phyloP scores from a whole-genome alignment of 1,140 invertebrate species.

The Megathymus violae region DNA sequence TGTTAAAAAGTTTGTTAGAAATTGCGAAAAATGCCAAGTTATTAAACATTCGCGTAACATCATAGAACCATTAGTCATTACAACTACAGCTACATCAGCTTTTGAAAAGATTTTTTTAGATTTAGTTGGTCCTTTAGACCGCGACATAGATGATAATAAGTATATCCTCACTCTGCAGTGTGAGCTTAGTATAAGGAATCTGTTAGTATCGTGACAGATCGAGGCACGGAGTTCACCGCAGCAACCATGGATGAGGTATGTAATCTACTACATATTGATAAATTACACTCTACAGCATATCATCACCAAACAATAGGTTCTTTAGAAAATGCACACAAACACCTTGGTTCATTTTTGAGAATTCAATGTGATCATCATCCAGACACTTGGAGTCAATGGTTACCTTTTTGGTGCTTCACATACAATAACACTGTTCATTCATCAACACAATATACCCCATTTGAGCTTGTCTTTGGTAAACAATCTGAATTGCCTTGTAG shows the following conservation, averaged over 20 bases:
- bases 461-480: slow-evolving; percentile 7
- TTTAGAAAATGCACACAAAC: slow-evolving; percentile 4
- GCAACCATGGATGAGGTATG: background rate
- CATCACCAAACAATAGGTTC: slow-evolving; percentile 5
- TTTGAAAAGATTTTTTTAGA: too few relatives aligned
- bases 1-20: background rate
- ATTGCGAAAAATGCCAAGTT: too few relatives aligned
- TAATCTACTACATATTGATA: background rate
- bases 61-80: slow-evolving; percentile 1
- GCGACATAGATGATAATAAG: background rate
- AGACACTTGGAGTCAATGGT: background rate
- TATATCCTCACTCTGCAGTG: slow-evolving; percentile 7
- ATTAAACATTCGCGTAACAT: background rate
- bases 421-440: background rate
- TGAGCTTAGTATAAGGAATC: slow-evolving; percentile 11
- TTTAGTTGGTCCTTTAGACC: too few relatives aligned
- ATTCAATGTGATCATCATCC: too few relatives aligned
- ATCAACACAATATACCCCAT: background rate
- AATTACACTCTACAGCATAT: slow-evolving; percentile 1
- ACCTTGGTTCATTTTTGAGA: background rate
- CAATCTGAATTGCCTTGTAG: background rate
- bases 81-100: background rate
- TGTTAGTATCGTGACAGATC: background rate
- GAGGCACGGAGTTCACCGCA: slow-evolving; percentile 1
- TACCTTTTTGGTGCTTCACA: background rate